Evolutionary conservation across 2,888 invertebrate genomes (phyloP).

Genomic region (Chironomus riparius): DNA sequence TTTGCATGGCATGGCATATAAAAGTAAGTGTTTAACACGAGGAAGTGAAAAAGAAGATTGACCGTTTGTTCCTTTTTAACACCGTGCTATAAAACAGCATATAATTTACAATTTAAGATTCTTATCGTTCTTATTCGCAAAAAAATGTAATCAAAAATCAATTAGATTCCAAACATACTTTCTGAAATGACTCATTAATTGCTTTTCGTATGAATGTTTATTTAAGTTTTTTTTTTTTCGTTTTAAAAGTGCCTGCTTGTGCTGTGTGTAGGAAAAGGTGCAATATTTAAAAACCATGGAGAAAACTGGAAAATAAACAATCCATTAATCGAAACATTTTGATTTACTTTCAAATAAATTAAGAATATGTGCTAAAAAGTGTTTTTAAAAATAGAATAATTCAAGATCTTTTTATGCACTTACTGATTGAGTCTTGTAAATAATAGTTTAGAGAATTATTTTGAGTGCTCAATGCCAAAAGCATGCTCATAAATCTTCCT

Average conservation of each 20-base stretch:
- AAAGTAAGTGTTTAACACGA: neutral
- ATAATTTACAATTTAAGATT: neutral
- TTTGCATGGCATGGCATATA: neutral
- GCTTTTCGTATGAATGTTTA: neutral
- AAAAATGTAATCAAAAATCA: neutral
- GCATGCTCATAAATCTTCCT: too few species aligned
- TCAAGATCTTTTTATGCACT: neutral
- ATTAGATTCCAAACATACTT: neutral
- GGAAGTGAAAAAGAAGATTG: neutral
- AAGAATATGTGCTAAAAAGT: neutral
- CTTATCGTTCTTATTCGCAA: neutral
- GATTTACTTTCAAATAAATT: slow-evolving; percentile 12
- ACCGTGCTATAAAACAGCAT: neutral
- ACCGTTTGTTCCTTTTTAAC: neutral
- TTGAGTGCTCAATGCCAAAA: too few species aligned
- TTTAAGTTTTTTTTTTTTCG: neutral
- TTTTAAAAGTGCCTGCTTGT: neutral
- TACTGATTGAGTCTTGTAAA: slow-evolving; percentile 6
- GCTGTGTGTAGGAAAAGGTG: neutral
- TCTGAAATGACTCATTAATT: neutral
- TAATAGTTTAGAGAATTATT: neutral
- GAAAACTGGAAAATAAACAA: slow-evolving; percentile 11
- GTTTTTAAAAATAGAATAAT: neutral
- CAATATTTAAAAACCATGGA: neutral
- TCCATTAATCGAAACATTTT: slow-evolving; percentile 10